Percentiles rank a stretch among this genome's conserved stretches.
Conservation (phyloP, 2,113 vertebrate species). For the Tyto alba region DNA sequence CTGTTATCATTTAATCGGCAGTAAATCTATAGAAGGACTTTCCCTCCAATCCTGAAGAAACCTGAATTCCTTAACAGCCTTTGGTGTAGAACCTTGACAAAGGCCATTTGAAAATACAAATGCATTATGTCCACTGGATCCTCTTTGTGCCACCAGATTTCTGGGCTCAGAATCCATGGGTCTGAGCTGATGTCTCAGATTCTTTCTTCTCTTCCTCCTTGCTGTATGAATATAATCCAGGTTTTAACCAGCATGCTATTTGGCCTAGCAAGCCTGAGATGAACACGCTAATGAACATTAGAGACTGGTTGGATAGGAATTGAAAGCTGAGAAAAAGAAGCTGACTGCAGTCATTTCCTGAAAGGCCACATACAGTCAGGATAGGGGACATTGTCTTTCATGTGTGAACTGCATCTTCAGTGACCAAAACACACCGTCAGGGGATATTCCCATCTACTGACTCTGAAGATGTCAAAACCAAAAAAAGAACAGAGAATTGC, state of each 20-base stretch:
- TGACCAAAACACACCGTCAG: not conserved
- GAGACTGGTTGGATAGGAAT: not conserved
- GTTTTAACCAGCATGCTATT: not conserved
- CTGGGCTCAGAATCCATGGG: not conserved
- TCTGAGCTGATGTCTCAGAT: not conserved
- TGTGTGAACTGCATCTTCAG: not conserved
- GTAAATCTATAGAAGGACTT: not conserved
- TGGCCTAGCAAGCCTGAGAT: not conserved
- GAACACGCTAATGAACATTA: not conserved
- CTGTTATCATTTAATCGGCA: not conserved
- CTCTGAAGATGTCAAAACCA: not conserved
- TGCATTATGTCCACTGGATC: not conserved
- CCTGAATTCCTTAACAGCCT: not conserved
- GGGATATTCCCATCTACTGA: not conserved
- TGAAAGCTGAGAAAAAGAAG: not conserved
- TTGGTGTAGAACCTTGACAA: not conserved
- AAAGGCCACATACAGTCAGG: not conserved
- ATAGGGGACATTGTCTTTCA: not conserved
- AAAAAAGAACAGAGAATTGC: not conserved
- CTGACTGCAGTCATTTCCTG: not conserved
- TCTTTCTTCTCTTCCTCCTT: not conserved
- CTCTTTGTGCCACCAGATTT: not conserved
- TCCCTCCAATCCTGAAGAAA: not conserved
- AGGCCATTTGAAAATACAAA: not conserved
- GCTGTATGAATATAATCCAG: not conserved